Conservation (phyloP, 2,113 vertebrate genomes). For the Notarius lentiginosus region DNA sequence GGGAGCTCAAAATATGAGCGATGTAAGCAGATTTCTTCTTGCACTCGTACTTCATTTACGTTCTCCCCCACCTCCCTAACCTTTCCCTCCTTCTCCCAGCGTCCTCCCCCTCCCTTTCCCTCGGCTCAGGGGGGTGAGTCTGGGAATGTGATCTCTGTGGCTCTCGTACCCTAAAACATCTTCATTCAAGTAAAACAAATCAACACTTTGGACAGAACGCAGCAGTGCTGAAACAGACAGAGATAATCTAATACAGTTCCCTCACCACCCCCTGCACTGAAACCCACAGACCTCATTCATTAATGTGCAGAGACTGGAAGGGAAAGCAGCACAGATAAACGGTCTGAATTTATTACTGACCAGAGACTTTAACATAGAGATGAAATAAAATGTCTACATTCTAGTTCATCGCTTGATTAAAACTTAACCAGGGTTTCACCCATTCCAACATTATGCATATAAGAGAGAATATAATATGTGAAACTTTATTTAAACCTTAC, state of each 20-base stretch:
- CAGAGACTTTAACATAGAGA: background rate
- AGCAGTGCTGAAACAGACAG: slow-evolving; percentile 16
- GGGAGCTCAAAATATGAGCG: slow-evolving; percentile 1
- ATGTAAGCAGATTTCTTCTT: slow-evolving; percentile 13
- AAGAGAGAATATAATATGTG: background rate
- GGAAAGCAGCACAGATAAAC: slow-evolving; percentile 3
- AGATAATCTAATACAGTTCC: slow-evolving; percentile 41
- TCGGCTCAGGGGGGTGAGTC: slow-evolving; percentile 47
- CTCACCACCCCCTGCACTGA: background rate
- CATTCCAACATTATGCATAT: background rate
- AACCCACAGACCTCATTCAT: slow-evolving; percentile 14
- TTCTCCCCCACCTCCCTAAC: slow-evolving; percentile 6
- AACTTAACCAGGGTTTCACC: background rate
- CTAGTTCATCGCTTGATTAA: background rate
- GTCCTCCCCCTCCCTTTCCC: background rate
- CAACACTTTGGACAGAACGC: slow-evolving; percentile 38
- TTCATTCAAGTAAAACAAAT: slow-evolving; percentile 56
- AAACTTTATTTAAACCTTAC: background rate
- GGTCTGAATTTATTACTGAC: slow-evolving; percentile 5
- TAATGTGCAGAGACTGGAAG: background rate
- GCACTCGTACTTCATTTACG: background rate
- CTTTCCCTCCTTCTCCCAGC: background rate
- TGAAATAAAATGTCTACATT: background rate
- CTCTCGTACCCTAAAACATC: slow-evolving; percentile 49
- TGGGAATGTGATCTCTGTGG: slow-evolving; percentile 54